phyloP scores from a whole-genome alignment of 2,113 vertebrate genomes.

The Indri indri region DNA sequence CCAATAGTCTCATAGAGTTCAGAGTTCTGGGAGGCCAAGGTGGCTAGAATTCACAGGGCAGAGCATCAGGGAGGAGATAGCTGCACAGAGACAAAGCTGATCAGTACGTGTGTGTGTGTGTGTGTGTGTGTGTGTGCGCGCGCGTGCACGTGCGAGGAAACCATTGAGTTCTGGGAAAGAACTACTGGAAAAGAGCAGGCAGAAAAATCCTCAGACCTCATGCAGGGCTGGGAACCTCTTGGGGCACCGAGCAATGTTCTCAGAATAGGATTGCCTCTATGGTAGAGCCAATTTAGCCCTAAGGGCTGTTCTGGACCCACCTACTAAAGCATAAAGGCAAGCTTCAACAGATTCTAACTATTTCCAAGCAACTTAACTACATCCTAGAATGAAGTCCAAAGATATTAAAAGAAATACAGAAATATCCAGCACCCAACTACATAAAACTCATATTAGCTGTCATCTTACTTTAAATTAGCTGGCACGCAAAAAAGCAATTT shows the following conservation, averaged over 20 bases:
- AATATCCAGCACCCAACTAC: not conserved
- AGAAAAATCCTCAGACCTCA: not conserved
- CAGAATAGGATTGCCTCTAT: not conserved
- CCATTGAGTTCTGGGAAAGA: not conserved
- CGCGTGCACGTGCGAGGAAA: too few relatives aligned
- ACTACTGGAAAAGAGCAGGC: not conserved
- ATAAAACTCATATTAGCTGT: not conserved
- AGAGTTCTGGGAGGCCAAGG: not conserved
- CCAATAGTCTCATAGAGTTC: not conserved
- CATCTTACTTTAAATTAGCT: not conserved
- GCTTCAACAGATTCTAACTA: not conserved
- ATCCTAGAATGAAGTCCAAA: not conserved
- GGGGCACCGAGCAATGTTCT: not conserved
- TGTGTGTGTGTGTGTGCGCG: too few relatives aligned
- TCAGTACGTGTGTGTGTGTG: not conserved
- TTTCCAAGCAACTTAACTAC: not conserved
- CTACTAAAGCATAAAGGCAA: not conserved
- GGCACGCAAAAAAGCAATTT: not conserved
- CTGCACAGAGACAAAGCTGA: not conserved
- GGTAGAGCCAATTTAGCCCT: not conserved
- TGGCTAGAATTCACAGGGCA: not conserved
- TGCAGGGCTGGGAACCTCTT: not conserved
- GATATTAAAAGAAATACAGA: not conserved
- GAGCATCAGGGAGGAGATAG: not conserved
- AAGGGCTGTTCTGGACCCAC: not conserved